Conservation (phyloP, 2,113 vertebrate genomes). For the Sprattus sprattus region DNA sequence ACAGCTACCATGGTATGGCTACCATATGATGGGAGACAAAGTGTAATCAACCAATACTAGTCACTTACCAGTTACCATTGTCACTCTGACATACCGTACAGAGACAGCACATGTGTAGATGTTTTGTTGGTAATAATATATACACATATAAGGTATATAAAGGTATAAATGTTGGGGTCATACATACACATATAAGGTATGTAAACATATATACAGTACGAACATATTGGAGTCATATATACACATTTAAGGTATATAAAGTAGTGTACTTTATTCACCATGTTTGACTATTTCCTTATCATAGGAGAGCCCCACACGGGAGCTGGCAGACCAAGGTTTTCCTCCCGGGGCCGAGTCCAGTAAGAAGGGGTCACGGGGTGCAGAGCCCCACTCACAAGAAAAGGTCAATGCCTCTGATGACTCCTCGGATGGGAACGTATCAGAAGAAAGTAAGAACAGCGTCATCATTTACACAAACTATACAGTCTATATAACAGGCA, state of each 20-base stretch:
- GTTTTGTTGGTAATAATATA: not conserved
- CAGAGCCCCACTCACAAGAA: conserved; percentile 50
- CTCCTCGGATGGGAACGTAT: conserved; percentile 70
- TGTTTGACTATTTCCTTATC: not conserved
- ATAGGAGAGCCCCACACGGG: conserved; percentile 91
- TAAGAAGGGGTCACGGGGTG: conserved; percentile 38
- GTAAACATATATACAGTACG: too few relatives aligned
- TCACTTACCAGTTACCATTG: not conserved
- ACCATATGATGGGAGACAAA: not conserved
- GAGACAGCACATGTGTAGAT: not conserved
- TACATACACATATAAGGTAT: too few relatives aligned
- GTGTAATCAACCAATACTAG: not conserved
- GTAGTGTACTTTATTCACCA: not conserved
- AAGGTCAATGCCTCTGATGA: conserved; percentile 56
- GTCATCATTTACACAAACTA: not conserved
- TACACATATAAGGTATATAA: too few relatives aligned
- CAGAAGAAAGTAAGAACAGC: conserved; percentile 77
- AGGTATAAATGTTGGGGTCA: too few relatives aligned
- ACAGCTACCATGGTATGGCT: too few relatives aligned
- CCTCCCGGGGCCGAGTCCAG: conserved; percentile 59
- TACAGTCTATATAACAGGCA: not conserved
- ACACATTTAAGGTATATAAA: not conserved
- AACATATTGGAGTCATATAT: not conserved
- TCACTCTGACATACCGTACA: not conserved
- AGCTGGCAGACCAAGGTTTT: conserved; percentile 78